These are phyloP conservation scores for Eulemur mongoz DNA, from an alignment of 2,797 vertebrate species.

Conservation along the genomic window DNA sequence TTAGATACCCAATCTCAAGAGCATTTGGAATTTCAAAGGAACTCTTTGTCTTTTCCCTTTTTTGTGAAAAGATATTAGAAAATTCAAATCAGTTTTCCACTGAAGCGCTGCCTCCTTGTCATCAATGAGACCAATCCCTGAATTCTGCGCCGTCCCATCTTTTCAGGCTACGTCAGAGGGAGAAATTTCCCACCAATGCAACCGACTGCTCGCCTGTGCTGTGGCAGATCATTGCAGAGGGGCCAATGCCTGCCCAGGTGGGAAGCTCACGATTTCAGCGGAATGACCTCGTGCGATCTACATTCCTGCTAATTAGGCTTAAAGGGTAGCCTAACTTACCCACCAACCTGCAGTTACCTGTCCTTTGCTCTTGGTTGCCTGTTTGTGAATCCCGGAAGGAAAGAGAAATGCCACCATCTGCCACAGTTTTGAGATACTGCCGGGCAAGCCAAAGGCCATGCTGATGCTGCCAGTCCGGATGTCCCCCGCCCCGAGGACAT, in stretches of 20 bases:
- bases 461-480: background rate
- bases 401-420: background rate
- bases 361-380: conserved; percentile 28
- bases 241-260: background rate
- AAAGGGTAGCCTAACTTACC: background rate
- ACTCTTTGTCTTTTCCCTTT: background rate
- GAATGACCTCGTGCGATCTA: background rate
- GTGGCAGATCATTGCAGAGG: background rate
- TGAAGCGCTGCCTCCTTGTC: background rate
- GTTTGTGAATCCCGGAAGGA: background rate
- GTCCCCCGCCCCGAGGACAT: background rate
- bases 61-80: background rate
- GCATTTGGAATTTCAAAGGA: background rate
- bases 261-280: background rate
- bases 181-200: background rate
- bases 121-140: background rate
- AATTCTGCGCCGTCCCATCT: background rate
- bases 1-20: conserved; percentile 9
- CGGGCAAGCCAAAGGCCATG: background rate
- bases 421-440: background rate
- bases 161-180: background rate
- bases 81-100: background rate
- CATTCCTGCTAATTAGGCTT: background rate
- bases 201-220: background rate
- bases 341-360: background rate